Evolutionary conservation across 1,140 invertebrate species (phyloP).

Genomic region (Eriosoma lanigerum): DNA sequence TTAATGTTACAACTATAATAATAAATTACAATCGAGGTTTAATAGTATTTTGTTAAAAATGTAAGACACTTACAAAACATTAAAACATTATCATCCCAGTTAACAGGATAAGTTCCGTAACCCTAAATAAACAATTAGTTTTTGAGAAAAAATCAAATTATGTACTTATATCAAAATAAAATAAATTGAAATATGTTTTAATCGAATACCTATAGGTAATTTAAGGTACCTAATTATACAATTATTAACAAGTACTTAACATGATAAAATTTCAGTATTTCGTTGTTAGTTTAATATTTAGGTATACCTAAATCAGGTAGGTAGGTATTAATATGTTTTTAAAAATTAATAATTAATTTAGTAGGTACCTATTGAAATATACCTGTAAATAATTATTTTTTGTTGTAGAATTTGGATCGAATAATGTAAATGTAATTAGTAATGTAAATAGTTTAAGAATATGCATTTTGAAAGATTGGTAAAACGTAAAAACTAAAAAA

Average conservation of each 20-base stretch:
- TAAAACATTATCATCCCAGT: slow-evolving; percentile 8
- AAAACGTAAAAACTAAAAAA: too few species aligned
- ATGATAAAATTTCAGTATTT: background rate
- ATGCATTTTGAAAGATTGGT: background rate
- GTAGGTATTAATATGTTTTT: too few species aligned
- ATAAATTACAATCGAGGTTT: background rate
- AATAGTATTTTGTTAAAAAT: background rate
- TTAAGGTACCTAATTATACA: background rate
- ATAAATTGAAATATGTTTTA: background rate
- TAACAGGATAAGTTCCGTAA: slow-evolving; percentile 1
- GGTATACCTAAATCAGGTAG: too few species aligned
- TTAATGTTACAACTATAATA: background rate
- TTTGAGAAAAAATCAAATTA: background rate
- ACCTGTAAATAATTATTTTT: slow-evolving; percentile 18
- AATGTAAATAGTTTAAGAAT: background rate
- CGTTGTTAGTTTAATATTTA: too few species aligned
- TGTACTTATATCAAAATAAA: background rate
- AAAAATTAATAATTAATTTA: background rate
- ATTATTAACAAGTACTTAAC: background rate
- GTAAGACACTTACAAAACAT: background rate
- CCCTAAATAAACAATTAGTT: background rate
- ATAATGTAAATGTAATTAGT: background rate
- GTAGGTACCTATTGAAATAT: background rate
- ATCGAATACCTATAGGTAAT: background rate
- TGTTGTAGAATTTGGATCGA: background rate